Evolutionary conservation across 2,888 invertebrate genomes (phyloP), one percentile per base, ranked within the genome.

Genomic region (Sarcophaga rosellei): DNA sequence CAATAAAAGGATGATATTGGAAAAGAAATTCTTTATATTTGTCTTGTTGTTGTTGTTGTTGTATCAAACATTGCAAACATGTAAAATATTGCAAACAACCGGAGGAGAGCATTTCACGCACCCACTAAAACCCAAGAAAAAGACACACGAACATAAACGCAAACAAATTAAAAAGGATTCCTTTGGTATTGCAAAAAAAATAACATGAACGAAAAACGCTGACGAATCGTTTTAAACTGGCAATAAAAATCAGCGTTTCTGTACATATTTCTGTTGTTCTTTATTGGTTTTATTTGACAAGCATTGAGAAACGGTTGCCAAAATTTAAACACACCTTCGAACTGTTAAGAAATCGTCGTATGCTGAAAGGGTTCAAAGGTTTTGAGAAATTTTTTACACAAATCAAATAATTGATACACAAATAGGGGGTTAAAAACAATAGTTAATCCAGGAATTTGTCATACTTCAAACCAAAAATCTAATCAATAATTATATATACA

Each of bases 231-330:
- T 89, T 91, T 90, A 88, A 89, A 84, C 88, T 83, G 85, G 68
- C 86, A 88, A 89, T 89, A 79, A 90, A 80, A 74, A 20, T 35
- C 35, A 35, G 35, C 35, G 35, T 35, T 35, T 10, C 35, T 35
- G 10, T 8, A 75, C 62, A 63, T 21, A 57, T 47, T 47, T 47
- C 23, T 21, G 20, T 89, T 91, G 91, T 35, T 35, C 35, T 35
- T 91, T 92, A 92, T 92, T 91, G 92, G 90, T 90, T 90, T 66
- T 89, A 90, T 73, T 61, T 53, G 35, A 10, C 35, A 35, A 35
- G 35, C 35, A 1, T 35, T 35, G 35, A 35, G 6, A 35, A 35
- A 35, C 6, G 35, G 5, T 35, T 35, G 35, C 6, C 35, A 35
- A 35, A 35, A 8, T 35, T 35, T 35, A 35, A 35, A 35, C 10